Evolutionary conservation across 2,797 vertebrate genomes (phyloP).

Genomic region (Brachymystax lenok): DNA sequence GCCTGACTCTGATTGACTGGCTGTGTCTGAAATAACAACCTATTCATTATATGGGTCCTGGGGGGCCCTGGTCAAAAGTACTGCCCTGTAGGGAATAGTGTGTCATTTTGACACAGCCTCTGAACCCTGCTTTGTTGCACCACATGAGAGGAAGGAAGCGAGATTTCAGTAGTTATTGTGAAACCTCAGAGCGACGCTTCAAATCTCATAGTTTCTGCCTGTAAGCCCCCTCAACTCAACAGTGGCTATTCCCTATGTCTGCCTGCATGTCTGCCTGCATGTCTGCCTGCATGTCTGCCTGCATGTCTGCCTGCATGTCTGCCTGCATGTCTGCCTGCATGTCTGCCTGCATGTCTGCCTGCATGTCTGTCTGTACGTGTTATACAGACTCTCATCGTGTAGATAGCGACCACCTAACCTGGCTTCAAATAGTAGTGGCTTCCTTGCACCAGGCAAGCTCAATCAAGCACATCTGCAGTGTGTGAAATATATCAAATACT

Average conservation of each 20-base stretch:
- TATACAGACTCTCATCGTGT: background rate
- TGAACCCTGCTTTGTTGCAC: constrained; percentile 21
- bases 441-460: too few species aligned
- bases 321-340: background rate
- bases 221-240: constrained; percentile 38
- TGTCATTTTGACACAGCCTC: too few species aligned
- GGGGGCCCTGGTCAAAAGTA: too few species aligned
- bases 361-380: constrained; percentile 16
- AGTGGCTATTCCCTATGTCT: constrained; percentile 23
- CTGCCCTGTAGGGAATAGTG: too few species aligned
- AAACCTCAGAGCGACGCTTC: constrained; percentile 43
- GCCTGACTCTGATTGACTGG: constrained; percentile 21
- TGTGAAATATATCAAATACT: background rate
- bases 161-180: constrained; percentile 61
- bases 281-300: background rate
- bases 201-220: constrained; percentile 59
- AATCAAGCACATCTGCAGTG: background rate
- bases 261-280: too few species aligned
- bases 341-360: too few species aligned
- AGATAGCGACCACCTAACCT: background rate
- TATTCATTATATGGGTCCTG: too few species aligned
- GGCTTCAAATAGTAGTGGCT: too few species aligned
- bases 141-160: constrained; percentile 37
- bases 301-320: too few species aligned
- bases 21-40: too few species aligned